A percentile compares a stretch with the other conserved stretches of the same genome.
phyloP scores from a whole-genome alignment of 2,113 vertebrate species.

The Triplophysa siluroides region DNA sequence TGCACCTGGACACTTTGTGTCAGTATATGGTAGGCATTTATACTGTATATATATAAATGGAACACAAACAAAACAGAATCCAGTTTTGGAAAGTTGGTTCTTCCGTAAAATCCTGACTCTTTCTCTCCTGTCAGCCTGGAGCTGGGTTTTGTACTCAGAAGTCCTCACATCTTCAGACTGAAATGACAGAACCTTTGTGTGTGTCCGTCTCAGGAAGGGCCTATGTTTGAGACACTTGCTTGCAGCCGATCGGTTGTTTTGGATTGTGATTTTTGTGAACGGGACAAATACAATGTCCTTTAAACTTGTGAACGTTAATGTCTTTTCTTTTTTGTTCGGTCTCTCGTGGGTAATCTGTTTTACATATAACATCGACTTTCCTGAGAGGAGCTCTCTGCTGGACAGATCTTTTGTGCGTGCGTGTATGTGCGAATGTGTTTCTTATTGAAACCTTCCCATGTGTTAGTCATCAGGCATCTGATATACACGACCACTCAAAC shows the following conservation, averaged over 20 bases:
- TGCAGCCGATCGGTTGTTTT: not conserved
- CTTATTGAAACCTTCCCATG: constrained; percentile 1
- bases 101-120: not conserved
- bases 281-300: not conserved
- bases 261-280: constrained; percentile 6
- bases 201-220: not conserved
- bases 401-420: constrained; percentile 35
- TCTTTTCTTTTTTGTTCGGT: constrained; percentile 8
- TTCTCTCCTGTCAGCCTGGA: constrained; percentile 26
- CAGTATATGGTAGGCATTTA: not conserved
- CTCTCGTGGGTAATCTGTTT: not conserved
- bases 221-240: not conserved
- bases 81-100: constrained; percentile 16
- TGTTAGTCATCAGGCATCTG: not conserved
- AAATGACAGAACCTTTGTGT: not conserved
- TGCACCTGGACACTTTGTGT: not conserved
- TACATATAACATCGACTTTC: constrained; percentile 1
- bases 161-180: constrained; percentile 10
- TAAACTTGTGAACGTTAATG: constrained; percentile 11
- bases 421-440: constrained; percentile 15
- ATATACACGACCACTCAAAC: constrained; percentile 9
- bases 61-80: constrained; percentile 7
- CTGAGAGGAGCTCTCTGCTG: constrained; percentile 42
- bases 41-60: not conserved
- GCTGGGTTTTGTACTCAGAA: constrained; percentile 38